phyloP scores from a whole-genome alignment of 2,113 vertebrate species.

The Anguilla japonica region DNA sequence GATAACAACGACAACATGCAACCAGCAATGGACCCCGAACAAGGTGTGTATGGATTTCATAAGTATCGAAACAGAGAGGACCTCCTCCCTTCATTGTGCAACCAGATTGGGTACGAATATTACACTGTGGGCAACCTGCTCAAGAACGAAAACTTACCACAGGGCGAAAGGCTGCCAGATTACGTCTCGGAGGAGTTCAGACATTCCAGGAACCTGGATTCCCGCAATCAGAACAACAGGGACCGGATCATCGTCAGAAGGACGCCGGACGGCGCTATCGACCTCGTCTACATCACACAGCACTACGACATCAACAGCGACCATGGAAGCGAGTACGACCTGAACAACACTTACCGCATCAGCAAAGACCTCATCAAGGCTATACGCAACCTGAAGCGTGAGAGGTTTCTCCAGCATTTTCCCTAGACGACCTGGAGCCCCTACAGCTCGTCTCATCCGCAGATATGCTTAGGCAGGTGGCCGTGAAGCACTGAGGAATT shows the following conservation, averaged over 20 bases:
- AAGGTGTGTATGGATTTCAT: slow-evolving; percentile 34
- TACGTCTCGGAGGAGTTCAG: slow-evolving; percentile 17
- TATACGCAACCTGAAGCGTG: not conserved
- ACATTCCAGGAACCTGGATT: not conserved
- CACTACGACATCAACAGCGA: not conserved
- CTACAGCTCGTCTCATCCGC: not conserved
- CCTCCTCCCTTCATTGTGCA: not conserved
- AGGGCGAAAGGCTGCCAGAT: not conserved
- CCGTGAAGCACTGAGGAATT: not conserved
- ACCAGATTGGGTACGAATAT: not conserved
- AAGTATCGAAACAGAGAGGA: not conserved
- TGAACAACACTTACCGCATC: slow-evolving; percentile 17
- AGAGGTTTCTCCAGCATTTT: slow-evolving; percentile 21
- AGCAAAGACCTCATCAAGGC: slow-evolving; percentile 11
- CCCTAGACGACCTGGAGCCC: not conserved
- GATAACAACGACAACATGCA: slow-evolving; percentile 21
- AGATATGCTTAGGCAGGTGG: not conserved
- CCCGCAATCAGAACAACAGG: slow-evolving; percentile 33
- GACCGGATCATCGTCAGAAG: slow-evolving; percentile 37
- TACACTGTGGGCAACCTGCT: slow-evolving; percentile 39
- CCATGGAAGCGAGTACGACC: slow-evolving; percentile 15
- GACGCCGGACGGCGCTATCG: not conserved
- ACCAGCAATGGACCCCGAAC: not conserved
- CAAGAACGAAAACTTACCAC: not conserved
- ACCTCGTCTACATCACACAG: slow-evolving; percentile 30